A percentile compares a stretch with the other conserved stretches of the same genome.
phyloP scores from a whole-genome alignment of 2,797 vertebrate genomes.

The Sebastes goodei region DNA sequence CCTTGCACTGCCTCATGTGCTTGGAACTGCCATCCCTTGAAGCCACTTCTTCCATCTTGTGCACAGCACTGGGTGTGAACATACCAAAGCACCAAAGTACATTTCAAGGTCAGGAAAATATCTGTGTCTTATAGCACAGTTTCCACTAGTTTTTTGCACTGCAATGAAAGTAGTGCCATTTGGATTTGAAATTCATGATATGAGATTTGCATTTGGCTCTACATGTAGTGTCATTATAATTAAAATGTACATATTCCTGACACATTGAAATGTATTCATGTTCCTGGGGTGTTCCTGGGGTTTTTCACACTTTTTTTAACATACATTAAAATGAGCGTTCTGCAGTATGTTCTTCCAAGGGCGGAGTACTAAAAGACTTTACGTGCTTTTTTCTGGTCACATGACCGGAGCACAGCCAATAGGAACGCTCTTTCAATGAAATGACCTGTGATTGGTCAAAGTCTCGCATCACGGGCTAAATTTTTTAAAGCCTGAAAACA shows the following conservation, averaged over 20 bases:
- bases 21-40: neutral
- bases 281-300: constrained; percentile 9
- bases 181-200: constrained; percentile 18
- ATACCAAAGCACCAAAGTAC: neutral
- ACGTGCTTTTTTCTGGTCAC: neutral
- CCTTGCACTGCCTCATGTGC: neutral
- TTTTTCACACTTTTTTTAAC: constrained; percentile 49
- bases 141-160: neutral
- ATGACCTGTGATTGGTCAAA: too few species aligned
- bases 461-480: too few species aligned
- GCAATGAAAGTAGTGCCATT: neutral
- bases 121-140: neutral
- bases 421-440: too few species aligned
- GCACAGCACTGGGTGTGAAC: neutral
- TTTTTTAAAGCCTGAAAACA: too few species aligned
- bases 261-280: constrained; percentile 54
- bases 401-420: too few species aligned
- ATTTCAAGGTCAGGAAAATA: constrained; percentile 31
- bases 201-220: neutral
- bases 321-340: constrained; percentile 52
- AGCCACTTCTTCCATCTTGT: neutral
- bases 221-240: constrained; percentile 6
- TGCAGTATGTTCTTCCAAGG: constrained; percentile 15
- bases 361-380: neutral
- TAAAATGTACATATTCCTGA: constrained; percentile 18